Evolutionary conservation across 2,113 vertebrate genomes (phyloP).

Genomic region (Microtus richardsoni): DNA sequence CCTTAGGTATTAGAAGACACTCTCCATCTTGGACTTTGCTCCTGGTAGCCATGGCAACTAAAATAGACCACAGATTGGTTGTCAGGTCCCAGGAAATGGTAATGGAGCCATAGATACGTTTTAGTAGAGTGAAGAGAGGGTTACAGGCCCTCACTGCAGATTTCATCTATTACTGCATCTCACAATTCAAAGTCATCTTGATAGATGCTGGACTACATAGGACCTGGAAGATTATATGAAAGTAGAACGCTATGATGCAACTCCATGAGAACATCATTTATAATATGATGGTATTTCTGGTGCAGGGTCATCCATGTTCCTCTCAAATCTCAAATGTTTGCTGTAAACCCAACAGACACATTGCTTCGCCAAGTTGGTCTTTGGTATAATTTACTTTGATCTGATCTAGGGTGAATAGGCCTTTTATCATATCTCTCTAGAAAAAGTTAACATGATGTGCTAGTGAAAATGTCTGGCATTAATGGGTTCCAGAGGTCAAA

Average conservation of each 20-base stretch:
- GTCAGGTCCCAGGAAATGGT: not conserved
- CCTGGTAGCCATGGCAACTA: not conserved
- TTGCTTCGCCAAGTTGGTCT: not conserved
- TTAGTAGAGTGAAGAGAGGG: not conserved
- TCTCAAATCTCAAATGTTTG: not conserved
- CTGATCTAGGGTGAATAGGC: not conserved
- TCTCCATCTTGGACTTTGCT: not conserved
- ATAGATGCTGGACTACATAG: not conserved
- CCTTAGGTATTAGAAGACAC: not conserved
- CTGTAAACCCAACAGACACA: not conserved
- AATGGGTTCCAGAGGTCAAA: not conserved
- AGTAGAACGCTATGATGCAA: too few relatives aligned
- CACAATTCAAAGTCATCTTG: not conserved
- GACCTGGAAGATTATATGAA: not conserved
- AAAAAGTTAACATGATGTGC: not conserved
- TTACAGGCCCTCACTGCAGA: not conserved
- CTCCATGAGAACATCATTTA: not conserved
- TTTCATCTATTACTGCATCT: not conserved
- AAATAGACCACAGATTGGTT: not conserved
- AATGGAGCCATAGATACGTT: not conserved
- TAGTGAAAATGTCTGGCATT: not conserved
- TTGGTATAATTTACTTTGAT: not conserved
- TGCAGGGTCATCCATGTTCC: not conserved
- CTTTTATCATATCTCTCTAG: not conserved
- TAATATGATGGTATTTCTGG: not conserved